phyloP scores from a whole-genome alignment of 2,888 invertebrate genomes.

The Boloria selene region DNA sequence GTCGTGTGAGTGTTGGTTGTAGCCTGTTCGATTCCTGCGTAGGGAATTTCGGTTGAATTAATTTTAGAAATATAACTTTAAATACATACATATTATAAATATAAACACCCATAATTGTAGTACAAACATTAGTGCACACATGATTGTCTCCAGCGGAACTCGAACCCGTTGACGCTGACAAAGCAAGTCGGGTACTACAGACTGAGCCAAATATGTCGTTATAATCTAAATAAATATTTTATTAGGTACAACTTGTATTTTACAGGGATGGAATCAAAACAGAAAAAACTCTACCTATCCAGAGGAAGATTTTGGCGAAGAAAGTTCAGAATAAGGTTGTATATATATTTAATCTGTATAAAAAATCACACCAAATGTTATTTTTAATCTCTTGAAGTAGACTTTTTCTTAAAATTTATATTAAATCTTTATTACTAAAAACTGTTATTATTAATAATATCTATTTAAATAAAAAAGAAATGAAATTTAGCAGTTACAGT shows the following conservation, averaged over 20 bases:
- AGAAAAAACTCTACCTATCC: slow-evolving; percentile 40
- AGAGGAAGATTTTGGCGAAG: slow-evolving; percentile 60
- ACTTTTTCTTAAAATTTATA: not conserved
- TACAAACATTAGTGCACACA: not conserved
- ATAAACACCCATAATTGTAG: no score
- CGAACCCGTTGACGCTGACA: not conserved
- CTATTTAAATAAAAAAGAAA: no score
- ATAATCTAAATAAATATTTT: no score
- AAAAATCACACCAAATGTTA: not conserved
- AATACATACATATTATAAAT: no score
- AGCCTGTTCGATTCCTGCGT: not conserved
- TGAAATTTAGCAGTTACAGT: no score
- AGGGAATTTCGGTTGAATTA: not conserved
- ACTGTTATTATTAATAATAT: no score
- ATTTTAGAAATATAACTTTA: no score
- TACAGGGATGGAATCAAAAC: slow-evolving; percentile 43
- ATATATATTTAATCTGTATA: not conserved
- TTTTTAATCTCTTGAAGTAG: not conserved
- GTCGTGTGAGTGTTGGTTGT: slow-evolving; percentile 46
- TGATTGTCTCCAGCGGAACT: not conserved
- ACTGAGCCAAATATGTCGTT: no score
- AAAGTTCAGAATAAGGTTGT: slow-evolving; percentile 55
- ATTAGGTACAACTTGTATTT: slow-evolving; percentile 26
- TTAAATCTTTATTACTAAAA: no score
- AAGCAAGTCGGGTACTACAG: no score